Evolutionary conservation across 1,140 invertebrate genomes (phyloP), one percentile per base, ranked within the genome.

Genomic region (Diploscapter pachys): DNA sequence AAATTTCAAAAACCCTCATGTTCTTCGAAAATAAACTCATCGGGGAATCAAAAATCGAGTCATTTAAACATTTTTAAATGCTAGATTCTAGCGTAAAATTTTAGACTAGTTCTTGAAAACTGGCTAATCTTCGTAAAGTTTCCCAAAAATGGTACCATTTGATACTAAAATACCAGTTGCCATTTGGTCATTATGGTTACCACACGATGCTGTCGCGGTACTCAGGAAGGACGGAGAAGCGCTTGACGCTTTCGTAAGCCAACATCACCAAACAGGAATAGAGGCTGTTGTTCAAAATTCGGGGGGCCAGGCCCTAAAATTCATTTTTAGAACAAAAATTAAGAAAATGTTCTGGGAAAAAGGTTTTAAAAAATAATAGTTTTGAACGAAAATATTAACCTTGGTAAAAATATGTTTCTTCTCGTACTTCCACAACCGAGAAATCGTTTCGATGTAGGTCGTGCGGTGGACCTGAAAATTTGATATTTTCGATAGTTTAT

Each of bases 231-330:
- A 84, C 82, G 53, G 65, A 83, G 53, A 75, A 54, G 52, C 82
- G 71, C 65, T 84, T 84, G 4, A 85, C 83, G 48, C 78, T 78
- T 62, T 84, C 83, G 59, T 84, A 84, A 11, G 82, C 84, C 53
- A 83, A 80, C 84, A 84, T 85, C 11, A 85, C 73, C 11, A 83
- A 65, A 65, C 78, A 81, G 3, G 79, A 80, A 64, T 84, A 84
- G 31, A 84, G 78, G 49, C 65, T 72, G 64, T 80, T 84, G 71
- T 77, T 85, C 6, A 84, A 75, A 63, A 85, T 76, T 51, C 83
- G 80, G 8, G 83, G 84, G 3, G 81, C 77, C 8, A 84, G 76
- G 49, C 83, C 83, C 75, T 76, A 64, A 3, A 70, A 70, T 54
- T 57, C 56, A 65, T 61, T 83, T 84, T 56, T 3, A 52, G 53